Percentiles rank a stretch among this genome's conserved stretches.
phyloP scores from a whole-genome alignment of 2,797 vertebrate species.

The Nasua narica region DNA sequence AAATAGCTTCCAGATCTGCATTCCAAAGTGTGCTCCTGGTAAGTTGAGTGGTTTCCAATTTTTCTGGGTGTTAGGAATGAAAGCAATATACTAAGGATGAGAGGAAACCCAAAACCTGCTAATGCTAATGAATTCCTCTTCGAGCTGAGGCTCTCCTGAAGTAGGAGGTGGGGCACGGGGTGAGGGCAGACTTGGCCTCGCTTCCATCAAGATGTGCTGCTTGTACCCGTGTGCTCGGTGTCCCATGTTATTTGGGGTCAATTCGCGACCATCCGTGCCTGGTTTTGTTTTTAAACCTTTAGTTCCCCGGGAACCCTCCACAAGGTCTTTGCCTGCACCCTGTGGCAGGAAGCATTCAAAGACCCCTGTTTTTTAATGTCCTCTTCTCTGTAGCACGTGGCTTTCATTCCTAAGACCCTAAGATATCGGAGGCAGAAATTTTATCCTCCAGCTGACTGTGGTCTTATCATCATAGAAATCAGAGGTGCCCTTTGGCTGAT shows the following conservation, averaged over 20 bases:
- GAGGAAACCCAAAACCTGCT: not conserved
- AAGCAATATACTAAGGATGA: not conserved
- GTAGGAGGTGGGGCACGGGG: not conserved
- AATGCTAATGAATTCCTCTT: fast-evolving
- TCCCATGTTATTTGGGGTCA: constrained; percentile 51
- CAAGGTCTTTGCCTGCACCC: not conserved
- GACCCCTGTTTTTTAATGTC: not conserved
- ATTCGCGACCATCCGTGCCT: constrained; percentile 53
- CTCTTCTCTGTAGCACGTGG: not conserved
- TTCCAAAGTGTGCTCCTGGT: not conserved
- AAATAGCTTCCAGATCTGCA: constrained; percentile 35
- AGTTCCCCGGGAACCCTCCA: not conserved
- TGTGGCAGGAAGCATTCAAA: not conserved
- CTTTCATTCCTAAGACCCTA: not conserved
- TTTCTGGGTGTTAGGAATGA: not conserved
- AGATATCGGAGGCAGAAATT: not conserved
- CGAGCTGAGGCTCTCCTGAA: not conserved
- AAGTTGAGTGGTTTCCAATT: not conserved
- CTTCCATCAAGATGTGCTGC: constrained; percentile 34
- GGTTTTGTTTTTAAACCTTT: constrained; percentile 57
- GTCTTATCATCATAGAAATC: not conserved
- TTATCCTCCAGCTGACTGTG: not conserved
- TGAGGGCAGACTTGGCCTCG: constrained; percentile 10
- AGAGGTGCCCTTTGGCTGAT: not conserved
- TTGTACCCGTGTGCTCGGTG: not conserved